These are phyloP conservation scores for Tortrix viridana DNA, from an alignment of 2,888 invertebrate genomes.

Conservation along the genomic window DNA sequence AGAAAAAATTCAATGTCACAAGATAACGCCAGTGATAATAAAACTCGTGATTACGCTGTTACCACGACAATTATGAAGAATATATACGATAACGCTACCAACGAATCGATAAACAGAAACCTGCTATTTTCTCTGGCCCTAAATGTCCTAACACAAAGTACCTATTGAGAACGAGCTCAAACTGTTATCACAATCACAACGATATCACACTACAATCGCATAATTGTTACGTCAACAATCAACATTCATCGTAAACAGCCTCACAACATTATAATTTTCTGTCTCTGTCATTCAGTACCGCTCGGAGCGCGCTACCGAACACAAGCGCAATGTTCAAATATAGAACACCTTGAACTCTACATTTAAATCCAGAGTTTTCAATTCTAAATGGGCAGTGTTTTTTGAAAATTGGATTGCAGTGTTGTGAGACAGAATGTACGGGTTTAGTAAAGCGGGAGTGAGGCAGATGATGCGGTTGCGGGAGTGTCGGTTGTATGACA, in stretches of 20 bases:
- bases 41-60: slow-evolving; percentile 16
- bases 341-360: slow-evolving; percentile 35
- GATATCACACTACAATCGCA: slow-evolving; percentile 29
- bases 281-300: slow-evolving; percentile 50
- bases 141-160: neutral
- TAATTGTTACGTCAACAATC: slow-evolving; percentile 47
- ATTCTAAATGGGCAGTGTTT: slow-evolving; percentile 44
- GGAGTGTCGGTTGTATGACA: slow-evolving; percentile 49
- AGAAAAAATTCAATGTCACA: slow-evolving; percentile 13
- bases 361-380: slow-evolving; percentile 1
- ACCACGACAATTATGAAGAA: slow-evolving; percentile 4
- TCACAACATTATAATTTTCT: slow-evolving; percentile 39
- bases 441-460: slow-evolving; percentile 59
- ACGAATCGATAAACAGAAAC: no score
- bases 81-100: slow-evolving; percentile 1
- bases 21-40: slow-evolving; percentile 4
- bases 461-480: slow-evolving; percentile 62
- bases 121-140: no score
- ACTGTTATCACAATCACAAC: slow-evolving; percentile 24
- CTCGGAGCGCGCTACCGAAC: slow-evolving; percentile 46
- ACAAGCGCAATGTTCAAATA: slow-evolving; percentile 58
- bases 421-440: slow-evolving; percentile 59
- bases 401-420: slow-evolving; percentile 36
- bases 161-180: slow-evolving; percentile 16
- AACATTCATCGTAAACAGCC: slow-evolving; percentile 41